Percentiles rank a stretch among this genome's conserved stretches.
These are phyloP conservation scores for Tubulanus polymorphus DNA, from an alignment of 2,888 invertebrate species.

Conservation along the genomic window DNA sequence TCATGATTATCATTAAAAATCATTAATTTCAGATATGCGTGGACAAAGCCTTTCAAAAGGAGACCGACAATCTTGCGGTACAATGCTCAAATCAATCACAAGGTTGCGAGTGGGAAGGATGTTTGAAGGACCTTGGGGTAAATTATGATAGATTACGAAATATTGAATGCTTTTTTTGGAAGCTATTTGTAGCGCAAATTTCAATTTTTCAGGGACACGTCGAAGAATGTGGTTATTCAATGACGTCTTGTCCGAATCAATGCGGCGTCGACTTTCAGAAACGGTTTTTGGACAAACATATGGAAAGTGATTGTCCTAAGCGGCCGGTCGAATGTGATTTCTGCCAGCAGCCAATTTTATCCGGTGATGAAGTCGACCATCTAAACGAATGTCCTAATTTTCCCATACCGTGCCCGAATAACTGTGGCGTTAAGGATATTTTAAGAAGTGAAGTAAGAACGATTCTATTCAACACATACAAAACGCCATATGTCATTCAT, in stretches of 20 bases:
- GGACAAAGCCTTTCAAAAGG: slow-evolving; percentile 35
- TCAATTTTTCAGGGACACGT: slow-evolving; percentile 29
- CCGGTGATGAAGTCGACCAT: slow-evolving; percentile 29
- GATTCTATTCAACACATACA: background rate
- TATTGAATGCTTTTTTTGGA: no score
- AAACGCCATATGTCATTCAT: no score
- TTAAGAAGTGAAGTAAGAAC: slow-evolving; percentile 25
- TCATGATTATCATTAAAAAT: no score
- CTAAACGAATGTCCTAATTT: slow-evolving; percentile 29
- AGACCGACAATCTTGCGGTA: slow-evolving; percentile 43
- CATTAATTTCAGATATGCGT: slow-evolving; percentile 23
- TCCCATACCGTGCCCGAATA: slow-evolving; percentile 35
- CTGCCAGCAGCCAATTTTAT: slow-evolving; percentile 24
- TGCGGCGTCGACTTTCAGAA: slow-evolving; percentile 33
- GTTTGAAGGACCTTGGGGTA: slow-evolving; percentile 35
- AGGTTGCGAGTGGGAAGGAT: slow-evolving; percentile 50
- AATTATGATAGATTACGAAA: slow-evolving; percentile 8
- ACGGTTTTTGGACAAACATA: slow-evolving; percentile 23
- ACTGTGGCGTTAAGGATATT: slow-evolving; percentile 31
- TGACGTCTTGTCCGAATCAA: slow-evolving; percentile 27
- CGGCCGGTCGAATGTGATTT: slow-evolving; percentile 30
- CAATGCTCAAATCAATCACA: slow-evolving; percentile 39
- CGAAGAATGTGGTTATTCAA: slow-evolving; percentile 28
- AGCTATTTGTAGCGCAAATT: no score
- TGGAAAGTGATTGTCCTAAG: slow-evolving; percentile 33